Conservation (phyloP, 2,113 vertebrate genomes). For the Xiphias gladius region DNA sequence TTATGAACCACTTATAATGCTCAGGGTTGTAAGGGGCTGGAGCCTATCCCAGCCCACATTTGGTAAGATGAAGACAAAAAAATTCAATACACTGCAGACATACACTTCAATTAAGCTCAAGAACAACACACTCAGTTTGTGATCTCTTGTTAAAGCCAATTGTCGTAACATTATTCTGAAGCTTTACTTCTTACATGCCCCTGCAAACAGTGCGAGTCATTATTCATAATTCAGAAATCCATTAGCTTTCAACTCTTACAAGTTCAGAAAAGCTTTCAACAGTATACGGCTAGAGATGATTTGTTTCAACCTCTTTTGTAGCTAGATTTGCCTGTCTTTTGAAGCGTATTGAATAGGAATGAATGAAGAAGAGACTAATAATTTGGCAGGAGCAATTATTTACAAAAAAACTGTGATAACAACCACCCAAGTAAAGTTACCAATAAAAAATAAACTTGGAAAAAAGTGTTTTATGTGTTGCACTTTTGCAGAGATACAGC, state of each 20-base stretch:
- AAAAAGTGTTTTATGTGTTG: background rate
- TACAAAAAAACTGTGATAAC: constrained; percentile 34
- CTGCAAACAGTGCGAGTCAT: constrained; percentile 54
- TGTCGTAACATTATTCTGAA: constrained; percentile 48
- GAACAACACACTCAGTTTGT: constrained; percentile 43
- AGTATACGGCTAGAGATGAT: constrained; percentile 44
- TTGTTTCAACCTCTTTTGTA: constrained; percentile 40
- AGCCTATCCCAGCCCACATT: background rate
- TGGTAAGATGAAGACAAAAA: constrained; percentile 19
- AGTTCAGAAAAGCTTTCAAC: constrained; percentile 64
- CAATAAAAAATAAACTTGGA: background rate
- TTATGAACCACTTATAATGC: constrained; percentile 43
- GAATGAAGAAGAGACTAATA: constrained; percentile 36
- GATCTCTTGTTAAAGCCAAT: constrained; percentile 58
- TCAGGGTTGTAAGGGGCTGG: background rate
- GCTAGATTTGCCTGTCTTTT: constrained; percentile 49
- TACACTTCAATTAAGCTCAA: constrained; percentile 27
- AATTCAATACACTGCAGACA: constrained; percentile 13
- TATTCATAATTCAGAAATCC: constrained; percentile 77
- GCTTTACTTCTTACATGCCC: constrained; percentile 50
- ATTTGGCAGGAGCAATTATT: constrained; percentile 44
- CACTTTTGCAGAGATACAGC: background rate
- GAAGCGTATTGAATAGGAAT: constrained; percentile 53
- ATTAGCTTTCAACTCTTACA: constrained; percentile 71
- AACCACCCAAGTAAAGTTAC: constrained; percentile 26